phyloP scores from a whole-genome alignment of 1,140 invertebrate species.

The Augochlora pura region DNA sequence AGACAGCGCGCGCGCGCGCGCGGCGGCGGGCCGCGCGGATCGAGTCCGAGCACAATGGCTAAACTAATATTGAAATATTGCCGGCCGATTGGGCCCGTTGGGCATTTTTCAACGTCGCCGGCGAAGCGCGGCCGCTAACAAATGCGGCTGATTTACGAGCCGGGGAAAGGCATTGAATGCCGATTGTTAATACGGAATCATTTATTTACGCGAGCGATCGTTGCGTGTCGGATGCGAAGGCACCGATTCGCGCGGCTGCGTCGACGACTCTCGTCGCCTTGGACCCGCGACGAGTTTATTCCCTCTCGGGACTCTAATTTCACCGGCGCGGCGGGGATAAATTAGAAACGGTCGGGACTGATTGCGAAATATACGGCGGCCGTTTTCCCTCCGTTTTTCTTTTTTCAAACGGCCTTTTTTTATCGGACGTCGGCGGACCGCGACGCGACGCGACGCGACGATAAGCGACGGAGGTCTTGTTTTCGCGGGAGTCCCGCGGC shows the following conservation, averaged over 20 bases:
- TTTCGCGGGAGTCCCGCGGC: slow-evolving; percentile 30
- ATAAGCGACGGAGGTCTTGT: slow-evolving; percentile 37
- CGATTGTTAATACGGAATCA: slow-evolving; percentile 73
- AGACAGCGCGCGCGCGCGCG: too few species aligned
- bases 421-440: background rate
- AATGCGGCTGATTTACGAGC: slow-evolving; percentile 68
- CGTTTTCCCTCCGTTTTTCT: background rate
- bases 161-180: slow-evolving; percentile 59
- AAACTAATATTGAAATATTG: slow-evolving; percentile 79
- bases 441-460: slow-evolving; percentile 10
- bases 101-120: slow-evolving; percentile 70
- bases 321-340: slow-evolving; percentile 47
- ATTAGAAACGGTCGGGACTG: slow-evolving; percentile 40
- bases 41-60: slow-evolving; percentile 56
- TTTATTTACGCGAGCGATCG: slow-evolving; percentile 68
- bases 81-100: slow-evolving; percentile 67
- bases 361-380: slow-evolving; percentile 46
- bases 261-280: background rate
- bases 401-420: too few species aligned
- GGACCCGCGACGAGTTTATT: slow-evolving; percentile 55
- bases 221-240: slow-evolving; percentile 30
- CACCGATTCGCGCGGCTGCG: background rate
- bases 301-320: slow-evolving; percentile 41
- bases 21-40: too few species aligned
- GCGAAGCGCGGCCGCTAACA: slow-evolving; percentile 70